A percentile compares a stretch with the other conserved stretches of the same genome.
Evolutionary conservation across 1,140 invertebrate species (phyloP).

Genomic region (Patella vulgata): DNA sequence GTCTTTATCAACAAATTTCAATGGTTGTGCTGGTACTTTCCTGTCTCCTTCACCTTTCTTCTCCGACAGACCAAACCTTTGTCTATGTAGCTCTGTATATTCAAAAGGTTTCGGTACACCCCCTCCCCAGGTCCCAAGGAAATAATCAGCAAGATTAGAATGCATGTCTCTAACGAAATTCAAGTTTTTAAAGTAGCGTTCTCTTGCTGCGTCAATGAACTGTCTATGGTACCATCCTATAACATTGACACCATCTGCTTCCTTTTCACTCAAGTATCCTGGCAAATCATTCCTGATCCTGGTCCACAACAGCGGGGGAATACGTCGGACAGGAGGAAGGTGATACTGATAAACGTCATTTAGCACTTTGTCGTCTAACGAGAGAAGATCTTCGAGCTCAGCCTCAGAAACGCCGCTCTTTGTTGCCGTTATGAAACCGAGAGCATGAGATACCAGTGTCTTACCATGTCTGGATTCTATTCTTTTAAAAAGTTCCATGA

Average conservation of each 20-base stretch:
- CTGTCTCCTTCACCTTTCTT: constrained; percentile 93
- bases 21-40: constrained; percentile 94
- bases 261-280: constrained; percentile 94
- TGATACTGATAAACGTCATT: constrained; percentile 99
- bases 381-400: constrained; percentile 65
- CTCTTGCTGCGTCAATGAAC: constrained; percentile 73
- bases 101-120: constrained; percentile 94
- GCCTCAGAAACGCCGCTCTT: constrained; percentile 64
- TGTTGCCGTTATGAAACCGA: constrained; percentile 65
- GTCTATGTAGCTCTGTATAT: constrained; percentile 94
- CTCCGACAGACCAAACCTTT: constrained; percentile 77
- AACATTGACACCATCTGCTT: constrained; percentile 96
- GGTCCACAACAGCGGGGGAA: constrained; percentile 95
- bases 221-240: constrained; percentile 94
- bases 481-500: constrained; percentile 80
- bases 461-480: constrained; percentile 64
- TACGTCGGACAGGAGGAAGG: constrained; percentile 92
- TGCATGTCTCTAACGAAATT: constrained; percentile 97
- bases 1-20: constrained; percentile 92
- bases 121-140: constrained; percentile 82
- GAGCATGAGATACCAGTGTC: constrained; percentile 61
- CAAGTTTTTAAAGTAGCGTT: constrained; percentile 97
- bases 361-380: constrained; percentile 78
- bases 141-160: constrained; percentile 97
- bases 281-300: constrained; percentile 68